Percentiles rank a stretch among this genome's conserved stretches.
Evolutionary conservation across 2,888 invertebrate species (phyloP).

Genomic region (Drosophila helvetica): DNA sequence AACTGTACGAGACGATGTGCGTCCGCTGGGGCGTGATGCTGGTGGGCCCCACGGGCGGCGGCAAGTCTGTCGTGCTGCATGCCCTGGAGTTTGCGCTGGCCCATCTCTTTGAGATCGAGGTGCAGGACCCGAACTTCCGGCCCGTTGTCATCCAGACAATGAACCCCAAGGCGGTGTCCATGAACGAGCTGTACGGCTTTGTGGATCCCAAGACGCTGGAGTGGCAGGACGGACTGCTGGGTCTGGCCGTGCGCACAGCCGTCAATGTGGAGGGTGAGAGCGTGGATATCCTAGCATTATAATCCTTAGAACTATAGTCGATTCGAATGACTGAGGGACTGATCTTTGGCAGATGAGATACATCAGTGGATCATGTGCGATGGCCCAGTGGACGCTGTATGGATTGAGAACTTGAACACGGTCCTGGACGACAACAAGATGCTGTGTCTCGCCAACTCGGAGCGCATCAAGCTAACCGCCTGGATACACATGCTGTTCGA

Average conservation of each 20-base stretch:
- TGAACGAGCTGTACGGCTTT: slow-evolving; percentile 95
- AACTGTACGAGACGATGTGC: slow-evolving; percentile 95
- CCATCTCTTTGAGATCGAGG: slow-evolving; percentile 86
- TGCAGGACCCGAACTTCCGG: slow-evolving; percentile 87
- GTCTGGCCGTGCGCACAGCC: slow-evolving; percentile 83
- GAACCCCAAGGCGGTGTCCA: slow-evolving; percentile 94
- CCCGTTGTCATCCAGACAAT: slow-evolving; percentile 91
- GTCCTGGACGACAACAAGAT: slow-evolving; percentile 97
- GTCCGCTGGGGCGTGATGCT: slow-evolving; percentile 97
- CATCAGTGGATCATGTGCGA: slow-evolving; percentile 97
- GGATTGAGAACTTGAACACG: slow-evolving; percentile 97
- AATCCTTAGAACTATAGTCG: no score
- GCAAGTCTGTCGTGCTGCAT: slow-evolving; percentile 92
- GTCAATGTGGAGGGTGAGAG: slow-evolving; percentile 77
- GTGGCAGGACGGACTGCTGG: slow-evolving; percentile 95
- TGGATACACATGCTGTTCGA: slow-evolving; percentile 96
- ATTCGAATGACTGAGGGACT: no score
- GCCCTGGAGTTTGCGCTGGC: slow-evolving; percentile 89
- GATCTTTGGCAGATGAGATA: slow-evolving; percentile 85
- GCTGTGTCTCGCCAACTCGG: slow-evolving; percentile 95
- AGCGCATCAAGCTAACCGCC: slow-evolving; percentile 93
- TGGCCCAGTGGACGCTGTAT: slow-evolving; percentile 95
- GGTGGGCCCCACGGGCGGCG: slow-evolving; percentile 95
- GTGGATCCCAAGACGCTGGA: slow-evolving; percentile 93
- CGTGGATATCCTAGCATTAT: no score